Conservation (phyloP, 2,888 invertebrate species). For the Smittia sp. region DNA sequence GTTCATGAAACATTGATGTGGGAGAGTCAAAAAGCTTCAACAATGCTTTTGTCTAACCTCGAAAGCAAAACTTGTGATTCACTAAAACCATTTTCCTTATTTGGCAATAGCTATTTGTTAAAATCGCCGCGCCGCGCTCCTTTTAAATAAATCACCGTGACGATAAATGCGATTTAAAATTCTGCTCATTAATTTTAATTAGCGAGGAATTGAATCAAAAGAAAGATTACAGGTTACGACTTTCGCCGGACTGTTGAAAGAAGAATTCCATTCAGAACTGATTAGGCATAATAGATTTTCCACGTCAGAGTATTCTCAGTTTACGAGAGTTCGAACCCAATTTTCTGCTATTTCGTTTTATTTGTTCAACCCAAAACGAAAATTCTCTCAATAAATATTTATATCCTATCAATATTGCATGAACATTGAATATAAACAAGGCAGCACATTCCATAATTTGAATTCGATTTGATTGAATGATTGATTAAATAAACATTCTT, state of each 20-base stretch:
- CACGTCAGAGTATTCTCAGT: neutral
- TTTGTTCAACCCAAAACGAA: conserved; percentile 12
- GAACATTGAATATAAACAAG: conserved; percentile 38
- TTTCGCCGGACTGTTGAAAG: too few relatives aligned
- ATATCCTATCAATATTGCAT: conserved; percentile 39
- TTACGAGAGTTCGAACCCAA: neutral
- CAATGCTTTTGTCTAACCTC: too few relatives aligned
- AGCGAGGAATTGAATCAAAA: too few relatives aligned
- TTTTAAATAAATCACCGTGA: too few relatives aligned
- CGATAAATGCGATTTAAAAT: too few relatives aligned
- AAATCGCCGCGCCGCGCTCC: too few relatives aligned
- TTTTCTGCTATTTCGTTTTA: neutral
- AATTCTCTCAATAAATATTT: conserved; percentile 31
- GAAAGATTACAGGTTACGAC: too few relatives aligned
- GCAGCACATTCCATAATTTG: conserved; percentile 22
- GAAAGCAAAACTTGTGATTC: too few relatives aligned
- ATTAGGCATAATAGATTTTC: neutral
- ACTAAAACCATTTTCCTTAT: too few relatives aligned
- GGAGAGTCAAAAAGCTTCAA: neutral
- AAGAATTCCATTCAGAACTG: too few relatives aligned
- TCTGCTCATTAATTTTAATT: too few relatives aligned
- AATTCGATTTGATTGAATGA: conserved; percentile 37
- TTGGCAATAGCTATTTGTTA: too few relatives aligned
- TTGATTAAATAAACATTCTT: conserved; percentile 36
- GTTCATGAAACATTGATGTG: neutral